Base-by-base conservation (phyloP, 1,140 invertebrate species). In the Caenorhabditis latens region DNA sequence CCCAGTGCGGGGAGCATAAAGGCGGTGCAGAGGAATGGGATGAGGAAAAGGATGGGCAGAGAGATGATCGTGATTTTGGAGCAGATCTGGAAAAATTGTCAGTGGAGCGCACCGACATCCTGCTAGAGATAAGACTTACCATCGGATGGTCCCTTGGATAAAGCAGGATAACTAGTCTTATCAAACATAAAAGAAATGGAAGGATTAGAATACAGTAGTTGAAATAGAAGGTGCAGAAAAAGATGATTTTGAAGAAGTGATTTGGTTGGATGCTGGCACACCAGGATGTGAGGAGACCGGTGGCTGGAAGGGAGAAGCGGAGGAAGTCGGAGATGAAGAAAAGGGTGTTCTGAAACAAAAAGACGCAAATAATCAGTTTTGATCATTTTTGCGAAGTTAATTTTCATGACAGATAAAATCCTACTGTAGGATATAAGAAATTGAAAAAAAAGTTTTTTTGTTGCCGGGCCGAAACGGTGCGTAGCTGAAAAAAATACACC, bases 121-220 rank as follows among this genome's bases (percentile, higher is more conserved):
- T n/a, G 40, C 14, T 40, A 42, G 8, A 40, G 1, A 2, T 40
- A 8, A 9, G 13, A 32, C 11, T 40, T 14, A 65, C 61, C 61
- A 40, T 40, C 3, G 61, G 61, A 42, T 65, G 61, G 40, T 65
- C 61, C 40, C n/a, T 42, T 9, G 61, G 61, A 65, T 65, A 65
- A 65, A 65, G 0, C 8, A 65, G 61, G 11, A 65, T 65, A 4
- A 65, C 16, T 1, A 65, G 32, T 42, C 61, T 8, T 3, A 65
- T 65, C 5, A 65, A 40, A 40, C 61, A 65, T 2, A 65, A 24
- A 3, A 65, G 61, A 40, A 65, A 42, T 42, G 61, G 61, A 40
- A 65, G 61, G 40, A 65, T 65, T 4, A 65, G 61, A 65, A 65
- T 65, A 40, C 61, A 65, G 24, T 65, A 65, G 40, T 65, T 65